Percentiles rank a stretch among this genome's conserved stretches.
phyloP scores from a whole-genome alignment of 1,140 invertebrate genomes.

The Cherax destructor region DNA sequence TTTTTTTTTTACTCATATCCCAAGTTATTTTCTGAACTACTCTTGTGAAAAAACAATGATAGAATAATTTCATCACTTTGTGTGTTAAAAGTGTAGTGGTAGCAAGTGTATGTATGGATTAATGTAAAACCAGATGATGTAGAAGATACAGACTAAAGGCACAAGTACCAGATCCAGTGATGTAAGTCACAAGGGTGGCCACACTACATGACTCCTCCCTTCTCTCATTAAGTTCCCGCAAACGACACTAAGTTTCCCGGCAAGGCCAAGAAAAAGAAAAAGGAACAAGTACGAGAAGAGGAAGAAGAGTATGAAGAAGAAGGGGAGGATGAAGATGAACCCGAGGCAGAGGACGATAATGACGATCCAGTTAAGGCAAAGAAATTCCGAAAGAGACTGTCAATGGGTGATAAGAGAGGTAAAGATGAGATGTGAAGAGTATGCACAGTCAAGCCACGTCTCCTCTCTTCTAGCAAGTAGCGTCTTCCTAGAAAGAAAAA shows the following conservation, averaged over 20 bases:
- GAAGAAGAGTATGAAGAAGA: constrained; percentile 63
- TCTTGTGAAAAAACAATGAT: no score
- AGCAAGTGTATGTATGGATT: background rate
- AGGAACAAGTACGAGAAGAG: constrained; percentile 64
- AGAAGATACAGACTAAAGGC: constrained; percentile 31
- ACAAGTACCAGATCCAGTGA: constrained; percentile 17
- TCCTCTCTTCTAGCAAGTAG: constrained; percentile 55
- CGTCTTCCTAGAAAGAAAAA: constrained; percentile 61
- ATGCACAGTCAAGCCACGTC: constrained; percentile 59
- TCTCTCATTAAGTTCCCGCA: constrained; percentile 69
- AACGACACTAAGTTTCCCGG: constrained; percentile 72
- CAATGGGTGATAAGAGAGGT: constrained; percentile 71
- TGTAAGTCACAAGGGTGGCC: constrained; percentile 24
- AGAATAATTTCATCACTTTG: background rate
- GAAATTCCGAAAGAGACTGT: constrained; percentile 67
- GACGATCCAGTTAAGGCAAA: constrained; percentile 68
- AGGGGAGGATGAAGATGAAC: constrained; percentile 64
- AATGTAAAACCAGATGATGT: background rate
- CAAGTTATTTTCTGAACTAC: no score
- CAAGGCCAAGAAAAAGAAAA: constrained; percentile 70
- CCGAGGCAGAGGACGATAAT: constrained; percentile 64
- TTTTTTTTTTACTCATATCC: no score
- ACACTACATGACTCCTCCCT: constrained; percentile 58
- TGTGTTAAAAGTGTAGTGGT: background rate
- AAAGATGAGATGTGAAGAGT: constrained; percentile 39